Conservation (phyloP, 2,113 vertebrate species). For the Hippocampus abdominalis region DNA sequence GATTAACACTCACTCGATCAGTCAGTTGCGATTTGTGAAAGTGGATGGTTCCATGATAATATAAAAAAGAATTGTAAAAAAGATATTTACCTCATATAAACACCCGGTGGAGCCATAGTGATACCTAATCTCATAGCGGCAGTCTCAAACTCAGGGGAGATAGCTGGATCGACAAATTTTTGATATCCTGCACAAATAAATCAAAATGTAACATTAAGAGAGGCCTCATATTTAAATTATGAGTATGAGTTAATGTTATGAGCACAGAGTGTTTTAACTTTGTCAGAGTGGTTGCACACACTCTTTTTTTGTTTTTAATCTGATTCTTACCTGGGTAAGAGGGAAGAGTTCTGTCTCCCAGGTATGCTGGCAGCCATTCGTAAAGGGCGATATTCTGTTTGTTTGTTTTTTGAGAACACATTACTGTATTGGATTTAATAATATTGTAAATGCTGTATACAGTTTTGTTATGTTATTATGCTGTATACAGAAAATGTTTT, state of each 20-base stretch:
- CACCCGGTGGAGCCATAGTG: conserved; percentile 81
- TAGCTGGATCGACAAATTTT: conserved; percentile 79
- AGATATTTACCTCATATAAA: conserved; percentile 81
- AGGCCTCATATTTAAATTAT: not conserved
- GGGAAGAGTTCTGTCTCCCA: conserved; percentile 54
- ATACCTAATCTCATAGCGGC: conserved; percentile 69
- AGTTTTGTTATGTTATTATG: too few relatives aligned
- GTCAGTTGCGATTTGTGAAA: not conserved
- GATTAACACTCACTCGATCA: not conserved
- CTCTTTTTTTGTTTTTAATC: too few relatives aligned
- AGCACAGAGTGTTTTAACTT: conserved; percentile 27
- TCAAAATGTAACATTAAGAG: not conserved
- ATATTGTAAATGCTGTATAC: not conserved
- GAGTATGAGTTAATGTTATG: conserved; percentile 20
- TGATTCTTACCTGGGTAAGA: conserved; percentile 77
- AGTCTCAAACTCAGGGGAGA: conserved; percentile 74
- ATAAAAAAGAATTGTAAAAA: not conserved
- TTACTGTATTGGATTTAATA: not conserved
- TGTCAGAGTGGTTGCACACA: conserved; percentile 36
- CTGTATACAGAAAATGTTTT: not conserved
- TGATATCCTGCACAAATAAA: conserved; percentile 72
- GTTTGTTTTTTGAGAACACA: not conserved
- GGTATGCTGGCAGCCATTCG: conserved; percentile 83
- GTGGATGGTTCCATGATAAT: not conserved
- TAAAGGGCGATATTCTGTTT: conserved; percentile 83